Conservation (phyloP, 2,888 invertebrate species). For the Nephrotoma appendiculata region DNA sequence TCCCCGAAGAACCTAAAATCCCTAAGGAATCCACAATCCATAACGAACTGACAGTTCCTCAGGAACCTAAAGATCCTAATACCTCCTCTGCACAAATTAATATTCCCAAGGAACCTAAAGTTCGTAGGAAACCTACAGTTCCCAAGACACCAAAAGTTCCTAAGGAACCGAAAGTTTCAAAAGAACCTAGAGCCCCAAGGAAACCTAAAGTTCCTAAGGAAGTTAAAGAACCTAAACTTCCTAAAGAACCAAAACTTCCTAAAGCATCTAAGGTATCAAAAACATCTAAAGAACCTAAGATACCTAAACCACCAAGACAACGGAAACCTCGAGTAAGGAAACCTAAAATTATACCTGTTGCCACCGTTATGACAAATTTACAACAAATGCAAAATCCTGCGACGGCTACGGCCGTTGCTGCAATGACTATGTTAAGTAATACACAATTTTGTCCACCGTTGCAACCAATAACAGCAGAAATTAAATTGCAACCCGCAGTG, state of each 20-base stretch:
- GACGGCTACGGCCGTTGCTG: not conserved
- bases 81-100: too few species aligned
- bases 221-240: too few species aligned
- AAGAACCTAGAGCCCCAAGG: not conserved
- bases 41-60: not conserved
- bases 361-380: not conserved
- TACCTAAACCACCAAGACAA: not conserved
- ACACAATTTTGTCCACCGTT: not conserved
- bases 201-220: not conserved
- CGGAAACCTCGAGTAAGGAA: not conserved
- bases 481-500: not conserved
- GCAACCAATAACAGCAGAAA: not conserved
- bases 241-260: too few species aligned
- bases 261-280: not conserved
- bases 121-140: not conserved
- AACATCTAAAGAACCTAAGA: not conserved
- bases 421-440: not conserved
- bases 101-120: too few species aligned
- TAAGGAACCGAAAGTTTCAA: not conserved
- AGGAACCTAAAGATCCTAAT: not conserved
- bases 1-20: too few species aligned
- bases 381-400: not conserved
- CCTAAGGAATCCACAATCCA: too few species aligned
- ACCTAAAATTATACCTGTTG: not conserved
- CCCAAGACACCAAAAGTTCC: not conserved